These are phyloP conservation scores for Tipula unca DNA, from an alignment of 2,888 invertebrate species.

Conservation along the genomic window DNA sequence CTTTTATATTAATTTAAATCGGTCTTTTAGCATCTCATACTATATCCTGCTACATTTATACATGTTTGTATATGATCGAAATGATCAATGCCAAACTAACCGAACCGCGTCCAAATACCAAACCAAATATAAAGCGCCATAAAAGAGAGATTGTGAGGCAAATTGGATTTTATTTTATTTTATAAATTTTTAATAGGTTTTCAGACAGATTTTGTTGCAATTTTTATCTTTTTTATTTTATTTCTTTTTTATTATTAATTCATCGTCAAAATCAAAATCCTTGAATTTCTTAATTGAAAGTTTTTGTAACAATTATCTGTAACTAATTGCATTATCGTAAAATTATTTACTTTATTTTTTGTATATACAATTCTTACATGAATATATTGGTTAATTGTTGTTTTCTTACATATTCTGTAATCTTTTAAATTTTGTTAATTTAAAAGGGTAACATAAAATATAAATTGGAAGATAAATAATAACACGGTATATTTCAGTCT, in stretches of 20 bases:
- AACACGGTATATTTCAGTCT: neutral
- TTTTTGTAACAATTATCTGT: neutral
- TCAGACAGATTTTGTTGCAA: neutral
- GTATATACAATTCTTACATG: neutral
- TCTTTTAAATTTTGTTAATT: neutral
- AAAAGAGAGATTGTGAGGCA: neutral
- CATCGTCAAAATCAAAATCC: neutral
- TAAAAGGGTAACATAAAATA: neutral
- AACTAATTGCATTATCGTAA: conserved; percentile 9
- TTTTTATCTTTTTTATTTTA: neutral
- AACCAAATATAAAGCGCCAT: neutral
- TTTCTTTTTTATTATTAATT: neutral
- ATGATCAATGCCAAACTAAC: neutral
- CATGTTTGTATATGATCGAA: neutral
- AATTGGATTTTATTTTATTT: neutral
- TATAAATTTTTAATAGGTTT: neutral
- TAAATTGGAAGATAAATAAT: neutral
- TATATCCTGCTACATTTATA: neutral
- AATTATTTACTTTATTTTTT: neutral
- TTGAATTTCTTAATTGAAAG: neutral
- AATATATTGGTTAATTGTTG: neutral
- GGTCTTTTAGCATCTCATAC: neutral
- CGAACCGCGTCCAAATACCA: neutral
- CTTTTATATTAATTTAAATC: neutral
- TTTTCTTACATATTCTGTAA: neutral